Base-by-base conservation (phyloP, 2,888 invertebrate species). In the Malacosoma neustria region DNA sequence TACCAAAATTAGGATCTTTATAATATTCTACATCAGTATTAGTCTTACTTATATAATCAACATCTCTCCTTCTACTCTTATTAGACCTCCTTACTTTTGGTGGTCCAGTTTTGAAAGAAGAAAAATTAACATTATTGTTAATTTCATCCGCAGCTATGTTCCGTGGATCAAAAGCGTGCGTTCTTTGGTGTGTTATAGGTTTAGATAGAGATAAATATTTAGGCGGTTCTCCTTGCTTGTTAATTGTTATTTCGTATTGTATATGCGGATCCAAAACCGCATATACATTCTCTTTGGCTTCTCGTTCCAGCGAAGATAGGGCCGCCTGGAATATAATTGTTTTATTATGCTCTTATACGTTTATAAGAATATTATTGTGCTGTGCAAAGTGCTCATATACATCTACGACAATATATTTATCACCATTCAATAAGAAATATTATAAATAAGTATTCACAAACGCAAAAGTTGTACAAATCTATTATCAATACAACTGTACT, bases 211-310 rank as follows among this genome's bases (percentile, higher is more conserved):
- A 82, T 64, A 87, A 69, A 58, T 84, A 76, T 48, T 79, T 86
- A 70, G 87, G 82, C 68, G 84, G 84, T 51, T 85, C 84, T 60
- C 87, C 87, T 59, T 75, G 72, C 60, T 85, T 81, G 64, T 82
- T 86, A 59, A 87, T 87, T 52, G 84, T 85, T 67, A 87, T 74
- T 65, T 87, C 87, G 68, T 87, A 87, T 60, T 87, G 85, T 64
- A 87, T 77, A 69, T 84, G 85, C 66, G 87, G 87, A 56, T 87
- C 86, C 55, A 86, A 58, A 50, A 87, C 80, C 72, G 87, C 85
- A 73, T 87, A 87, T 43, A 87, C 85, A 66, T 87, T 86, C 66
- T 87, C 87, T 82, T 86, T 87, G 77, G 86, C 85, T 82, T 80
- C 76, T 75, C 66, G 75, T 70, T 82, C 85, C 74, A 85, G 67